phyloP scores from a whole-genome alignment of 2,797 vertebrate genomes.

The Psittacula derbiana region DNA sequence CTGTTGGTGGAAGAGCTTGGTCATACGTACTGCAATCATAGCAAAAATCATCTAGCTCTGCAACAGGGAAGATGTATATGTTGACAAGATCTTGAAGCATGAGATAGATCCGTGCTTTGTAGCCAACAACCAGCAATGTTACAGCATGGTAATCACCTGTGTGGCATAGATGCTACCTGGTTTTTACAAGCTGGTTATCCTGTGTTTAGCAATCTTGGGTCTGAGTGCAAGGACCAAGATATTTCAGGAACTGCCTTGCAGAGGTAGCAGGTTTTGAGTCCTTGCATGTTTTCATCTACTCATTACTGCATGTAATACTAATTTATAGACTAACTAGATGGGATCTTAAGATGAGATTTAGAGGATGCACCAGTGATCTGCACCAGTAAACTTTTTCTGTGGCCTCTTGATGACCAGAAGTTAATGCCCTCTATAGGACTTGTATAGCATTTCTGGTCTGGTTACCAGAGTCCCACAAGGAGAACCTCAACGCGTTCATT shows the following conservation, averaged over 20 bases:
- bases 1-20: not conserved
- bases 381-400: not conserved
- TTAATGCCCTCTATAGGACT: not conserved
- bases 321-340: not conserved
- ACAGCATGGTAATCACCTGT: not conserved
- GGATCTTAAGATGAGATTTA: not conserved
- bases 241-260: not conserved
- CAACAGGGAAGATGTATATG: not conserved
- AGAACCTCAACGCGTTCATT: not conserved
- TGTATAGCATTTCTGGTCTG: not conserved
- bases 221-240: not conserved
- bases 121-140: not conserved
- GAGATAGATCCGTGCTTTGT: not conserved
- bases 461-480: not conserved
- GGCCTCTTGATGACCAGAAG: not conserved
- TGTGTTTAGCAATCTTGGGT: not conserved
- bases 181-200: not conserved
- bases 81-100: not conserved
- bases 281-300: not conserved
- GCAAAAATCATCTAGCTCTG: not conserved
- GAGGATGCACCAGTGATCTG: not conserved
- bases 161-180: not conserved
- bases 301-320: not conserved
- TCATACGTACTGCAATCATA: fast-evolving
- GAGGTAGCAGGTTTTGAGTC: not conserved